These are phyloP conservation scores for Coregonus sp. DNA, from an alignment of 2,797 vertebrate genomes.

Conservation along the genomic window DNA sequence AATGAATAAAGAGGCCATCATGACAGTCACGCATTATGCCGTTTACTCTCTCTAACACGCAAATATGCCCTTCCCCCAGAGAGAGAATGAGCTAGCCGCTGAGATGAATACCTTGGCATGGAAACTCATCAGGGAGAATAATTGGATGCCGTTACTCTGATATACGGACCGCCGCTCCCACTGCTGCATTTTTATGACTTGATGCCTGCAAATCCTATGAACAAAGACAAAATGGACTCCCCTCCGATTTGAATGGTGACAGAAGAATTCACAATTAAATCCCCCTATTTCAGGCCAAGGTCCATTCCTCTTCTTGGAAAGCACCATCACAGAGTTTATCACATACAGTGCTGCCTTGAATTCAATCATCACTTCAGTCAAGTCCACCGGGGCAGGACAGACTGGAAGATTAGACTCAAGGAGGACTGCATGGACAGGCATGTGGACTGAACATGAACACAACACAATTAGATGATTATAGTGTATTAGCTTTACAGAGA, in stretches of 20 bases:
- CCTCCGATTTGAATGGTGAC: slow-evolving; percentile 34
- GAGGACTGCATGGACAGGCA: neutral
- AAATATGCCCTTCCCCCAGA: neutral
- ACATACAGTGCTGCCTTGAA: neutral
- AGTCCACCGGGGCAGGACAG: neutral
- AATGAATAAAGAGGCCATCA: neutral
- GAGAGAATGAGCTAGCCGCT: slow-evolving; percentile 11
- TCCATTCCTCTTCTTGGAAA: neutral
- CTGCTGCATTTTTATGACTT: slow-evolving; percentile 31
- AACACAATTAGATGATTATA: neutral
- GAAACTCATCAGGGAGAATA: slow-evolving; percentile 55
- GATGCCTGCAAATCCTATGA: slow-evolving; percentile 39
- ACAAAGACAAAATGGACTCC: slow-evolving; percentile 33
- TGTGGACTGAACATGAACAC: neutral
- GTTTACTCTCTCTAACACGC: neutral
- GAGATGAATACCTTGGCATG: slow-evolving; percentile 50
- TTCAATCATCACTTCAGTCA: neutral
- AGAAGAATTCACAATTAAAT: slow-evolving; percentile 40
- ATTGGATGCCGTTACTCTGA: slow-evolving; percentile 48
- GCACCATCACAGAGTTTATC: neutral
- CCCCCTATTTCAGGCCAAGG: slow-evolving; percentile 24
- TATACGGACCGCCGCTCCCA: slow-evolving; percentile 30
- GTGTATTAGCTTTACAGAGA: neutral
- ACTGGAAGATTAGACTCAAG: neutral
- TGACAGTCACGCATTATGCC: neutral